These are phyloP conservation scores for Pollenia labialis DNA, from an alignment of 2,888 invertebrate species.

Conservation along the genomic window DNA sequence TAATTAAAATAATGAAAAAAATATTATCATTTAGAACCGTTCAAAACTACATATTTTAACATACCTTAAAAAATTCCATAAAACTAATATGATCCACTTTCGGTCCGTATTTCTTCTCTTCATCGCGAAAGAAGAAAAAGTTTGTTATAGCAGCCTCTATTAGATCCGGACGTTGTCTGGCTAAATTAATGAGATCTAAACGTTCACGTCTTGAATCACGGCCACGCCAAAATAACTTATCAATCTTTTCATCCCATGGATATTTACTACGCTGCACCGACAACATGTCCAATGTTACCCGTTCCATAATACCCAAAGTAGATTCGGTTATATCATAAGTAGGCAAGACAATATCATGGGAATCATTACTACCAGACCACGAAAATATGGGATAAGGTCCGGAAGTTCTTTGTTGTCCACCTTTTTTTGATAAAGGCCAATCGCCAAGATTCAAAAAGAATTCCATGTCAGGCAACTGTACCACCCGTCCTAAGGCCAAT, in stretches of 20 bases:
- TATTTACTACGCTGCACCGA: slow-evolving; percentile 92
- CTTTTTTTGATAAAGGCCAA: slow-evolving; percentile 92
- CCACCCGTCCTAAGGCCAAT: slow-evolving; percentile 92
- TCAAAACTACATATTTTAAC: slow-evolving; percentile 70
- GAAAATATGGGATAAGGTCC: slow-evolving; percentile 93
- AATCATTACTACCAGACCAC: slow-evolving; percentile 96
- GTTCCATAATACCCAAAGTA: slow-evolving; percentile 95
- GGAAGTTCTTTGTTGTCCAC: slow-evolving; percentile 83
- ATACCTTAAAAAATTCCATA: slow-evolving; percentile 96
- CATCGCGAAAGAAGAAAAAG: slow-evolving; percentile 96
- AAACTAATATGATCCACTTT: slow-evolving; percentile 93
- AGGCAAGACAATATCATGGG: slow-evolving; percentile 95
- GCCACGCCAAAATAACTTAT: slow-evolving; percentile 95
- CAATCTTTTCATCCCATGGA: slow-evolving; percentile 90
- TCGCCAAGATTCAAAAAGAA: slow-evolving; percentile 97
- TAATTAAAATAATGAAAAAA: neutral
- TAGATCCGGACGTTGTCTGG: slow-evolving; percentile 89
- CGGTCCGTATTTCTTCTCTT: slow-evolving; percentile 93
- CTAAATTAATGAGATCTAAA: slow-evolving; percentile 91
- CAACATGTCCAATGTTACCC: slow-evolving; percentile 94
- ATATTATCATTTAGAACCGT: neutral
- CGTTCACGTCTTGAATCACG: slow-evolving; percentile 95
- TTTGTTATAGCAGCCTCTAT: slow-evolving; percentile 97
- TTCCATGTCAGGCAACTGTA: slow-evolving; percentile 93
- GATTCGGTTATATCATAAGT: slow-evolving; percentile 98